Base-by-base conservation (phyloP, 2,113 vertebrate genomes). In the Syrrhaptes paradoxus region DNA sequence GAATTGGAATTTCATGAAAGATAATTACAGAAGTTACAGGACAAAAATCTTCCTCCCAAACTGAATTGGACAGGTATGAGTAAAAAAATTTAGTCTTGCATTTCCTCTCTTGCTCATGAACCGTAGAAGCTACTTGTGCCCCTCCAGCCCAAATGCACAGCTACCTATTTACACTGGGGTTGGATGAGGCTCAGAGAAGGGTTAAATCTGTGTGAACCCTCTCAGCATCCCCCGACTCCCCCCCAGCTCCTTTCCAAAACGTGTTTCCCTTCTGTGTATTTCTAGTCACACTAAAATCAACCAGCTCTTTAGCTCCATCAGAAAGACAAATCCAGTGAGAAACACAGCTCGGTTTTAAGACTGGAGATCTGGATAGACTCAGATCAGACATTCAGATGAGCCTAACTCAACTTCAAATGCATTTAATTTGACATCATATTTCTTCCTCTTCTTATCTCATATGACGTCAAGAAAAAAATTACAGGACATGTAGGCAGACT, bases 261-360 rank as follows among this genome's bases (percentile, higher is more conserved):
- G 0, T 29, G 13, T 52, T 94, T 94, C 41, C 7, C 9, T 78
- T 92, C 73, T 68, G 16, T 76, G 5, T 82, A 29, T 76, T 89
- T 89, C 66, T 63, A 73, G 18, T 62, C n/a, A 32, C 29, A 61
- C 41, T 45, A 48, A 85, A 95, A 89, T 89, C 45, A 81, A 83
- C 26, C 58, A 91, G 28, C 13, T 62, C 25, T 87, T 94, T n/a
- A 91, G 20, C n/a, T 85, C 38, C 31, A 26, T 79, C 75, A 91
- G 48, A 94, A 92, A 82, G 80, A 85, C n/a, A 89, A 93, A 85
- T 73, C 73, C 70, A 85, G 22, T 66, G 89, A 89, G 36, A 85
- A 95, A 82, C 7, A 32, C 21, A 84, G 77, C 51, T 92, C 91
- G 73, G 16, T 79, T 91, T 95, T 94, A 92, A 95, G 51, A 71